A percentile compares a stretch with the other conserved stretches of the same genome.
Conservation (phyloP, 1,140 invertebrate species). For the Vollenhovia emeryi region DNA sequence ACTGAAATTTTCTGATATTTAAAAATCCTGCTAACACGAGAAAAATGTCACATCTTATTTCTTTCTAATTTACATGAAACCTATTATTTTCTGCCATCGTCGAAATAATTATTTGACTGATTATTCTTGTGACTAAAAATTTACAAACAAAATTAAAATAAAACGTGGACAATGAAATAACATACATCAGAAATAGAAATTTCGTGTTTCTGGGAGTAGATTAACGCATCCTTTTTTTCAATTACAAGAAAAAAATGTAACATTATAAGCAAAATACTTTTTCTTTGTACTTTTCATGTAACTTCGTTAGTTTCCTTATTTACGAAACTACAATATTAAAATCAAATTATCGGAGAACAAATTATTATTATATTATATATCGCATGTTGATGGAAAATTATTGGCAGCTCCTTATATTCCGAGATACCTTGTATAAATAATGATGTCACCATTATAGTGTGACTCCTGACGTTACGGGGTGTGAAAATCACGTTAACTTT, state of each 20-base stretch:
- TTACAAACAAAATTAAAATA: conserved; percentile 11
- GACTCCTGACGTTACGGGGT: not conserved
- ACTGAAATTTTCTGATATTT: not conserved
- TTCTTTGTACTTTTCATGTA: not conserved
- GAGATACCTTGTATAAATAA: conserved; percentile 20
- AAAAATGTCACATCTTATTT: not conserved
- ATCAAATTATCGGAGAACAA: not conserved
- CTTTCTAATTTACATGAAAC: not conserved
- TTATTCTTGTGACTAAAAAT: not conserved
- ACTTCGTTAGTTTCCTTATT: not conserved
- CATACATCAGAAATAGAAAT: not conserved
- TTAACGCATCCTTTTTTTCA: not conserved
- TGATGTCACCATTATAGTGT: not conserved
- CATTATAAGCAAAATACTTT: not conserved
- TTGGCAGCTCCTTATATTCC: not conserved
- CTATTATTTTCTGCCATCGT: not conserved
- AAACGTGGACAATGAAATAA: not conserved
- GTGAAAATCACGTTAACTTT: conserved; percentile 21
- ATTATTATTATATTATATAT: not conserved
- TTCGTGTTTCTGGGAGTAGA: not conserved
- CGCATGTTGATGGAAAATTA: not conserved
- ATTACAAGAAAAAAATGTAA: not conserved
- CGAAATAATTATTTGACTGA: too few relatives aligned
- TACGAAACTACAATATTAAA: not conserved
- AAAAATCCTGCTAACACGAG: not conserved